Base-by-base conservation (phyloP, 35 echinoderm and acorn worm genomes). In the Ophioderma brevispina region DNA sequence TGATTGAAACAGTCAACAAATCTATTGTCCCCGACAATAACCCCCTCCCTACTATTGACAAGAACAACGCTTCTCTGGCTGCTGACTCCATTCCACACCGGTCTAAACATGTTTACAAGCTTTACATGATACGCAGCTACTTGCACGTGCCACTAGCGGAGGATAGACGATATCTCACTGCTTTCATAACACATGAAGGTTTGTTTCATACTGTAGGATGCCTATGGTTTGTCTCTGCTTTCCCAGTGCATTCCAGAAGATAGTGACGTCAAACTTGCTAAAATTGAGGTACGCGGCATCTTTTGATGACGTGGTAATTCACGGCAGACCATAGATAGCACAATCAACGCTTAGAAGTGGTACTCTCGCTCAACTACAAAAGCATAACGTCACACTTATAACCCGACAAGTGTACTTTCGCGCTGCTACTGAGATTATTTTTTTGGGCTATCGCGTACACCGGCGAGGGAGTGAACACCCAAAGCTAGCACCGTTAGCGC, bases 341-440 rank as follows among this genome's bases (percentile, higher is more conserved):
- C 49, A 19, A 84, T 35, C 31, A 50, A 35, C 23, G 33, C 39
- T 14, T 49, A 31, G 37, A 56, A 37, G 35, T 32, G 34, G 76
- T 80, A 3, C 87, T 89, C n/a, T n/a, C 59, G 34, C 79, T 1
- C 80, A 46, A 1, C 39, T 83, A 0, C 31, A 70, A 35, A 31
- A 90, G 36, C 34, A 19, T 55, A 78, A 42, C 31, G 84, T 90
- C 30, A 81, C 78, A n/a, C 41, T 89, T 14, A 89, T 84, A n/a
- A 77, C 6, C 34, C 13, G 81, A 91, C 38, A 91, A 90, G 37
- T 91, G 82, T 49, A 35, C 31, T 40, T 91, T 91, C n/a, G n/a
- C 36, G 70, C 28, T 19, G 89, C 52, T 13, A 41, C 55, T 38
- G 81, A 25, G 0, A 85, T 92, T 3, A 37, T 86, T 32, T 31